These are phyloP conservation scores for Biston betularia DNA, from an alignment of 2,888 invertebrate genomes.

Conservation along the genomic window DNA sequence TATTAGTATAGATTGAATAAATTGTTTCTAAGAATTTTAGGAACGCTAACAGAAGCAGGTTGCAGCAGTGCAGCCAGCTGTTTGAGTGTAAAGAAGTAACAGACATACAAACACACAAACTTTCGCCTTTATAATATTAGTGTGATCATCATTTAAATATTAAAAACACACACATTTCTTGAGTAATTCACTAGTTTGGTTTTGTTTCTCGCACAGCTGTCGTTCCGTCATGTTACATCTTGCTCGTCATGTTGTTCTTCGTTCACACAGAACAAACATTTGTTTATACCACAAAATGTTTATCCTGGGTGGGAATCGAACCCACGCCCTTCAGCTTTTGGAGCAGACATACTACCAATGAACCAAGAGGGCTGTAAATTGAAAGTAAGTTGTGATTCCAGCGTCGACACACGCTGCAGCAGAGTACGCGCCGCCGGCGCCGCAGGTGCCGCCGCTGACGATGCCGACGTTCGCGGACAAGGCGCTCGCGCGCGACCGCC, in stretches of 20 bases:
- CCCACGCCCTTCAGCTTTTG: too few species aligned
- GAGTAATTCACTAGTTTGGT: slow-evolving; percentile 80
- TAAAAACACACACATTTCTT: slow-evolving; percentile 83
- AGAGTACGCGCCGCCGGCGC: slow-evolving; percentile 53
- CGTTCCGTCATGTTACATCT: slow-evolving; percentile 77
- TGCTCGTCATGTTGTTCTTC: slow-evolving; percentile 75
- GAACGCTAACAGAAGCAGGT: background rate
- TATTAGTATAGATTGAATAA: too few species aligned
- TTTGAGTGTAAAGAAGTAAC: too few species aligned
- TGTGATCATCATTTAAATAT: background rate
- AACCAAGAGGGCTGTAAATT: too few species aligned
- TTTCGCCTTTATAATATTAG: too few species aligned
- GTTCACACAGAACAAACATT: too few species aligned
- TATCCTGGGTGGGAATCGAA: too few species aligned
- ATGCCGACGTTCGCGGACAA: slow-evolving; percentile 45
- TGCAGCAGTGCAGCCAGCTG: too few species aligned
- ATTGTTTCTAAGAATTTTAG: background rate
- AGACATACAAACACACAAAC: too few species aligned
- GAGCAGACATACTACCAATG: too few species aligned
- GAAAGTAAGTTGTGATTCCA: slow-evolving; percentile 39
- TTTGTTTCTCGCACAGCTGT: slow-evolving; percentile 84
- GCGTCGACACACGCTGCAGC: slow-evolving; percentile 51
- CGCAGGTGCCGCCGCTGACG: slow-evolving; percentile 52
- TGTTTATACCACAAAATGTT: too few species aligned
- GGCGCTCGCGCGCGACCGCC: slow-evolving; percentile 23